A percentile compares a stretch with the other conserved stretches of the same genome.
phyloP scores from a whole-genome alignment of 2,888 invertebrate genomes.

The Limnephilus auricula region DNA sequence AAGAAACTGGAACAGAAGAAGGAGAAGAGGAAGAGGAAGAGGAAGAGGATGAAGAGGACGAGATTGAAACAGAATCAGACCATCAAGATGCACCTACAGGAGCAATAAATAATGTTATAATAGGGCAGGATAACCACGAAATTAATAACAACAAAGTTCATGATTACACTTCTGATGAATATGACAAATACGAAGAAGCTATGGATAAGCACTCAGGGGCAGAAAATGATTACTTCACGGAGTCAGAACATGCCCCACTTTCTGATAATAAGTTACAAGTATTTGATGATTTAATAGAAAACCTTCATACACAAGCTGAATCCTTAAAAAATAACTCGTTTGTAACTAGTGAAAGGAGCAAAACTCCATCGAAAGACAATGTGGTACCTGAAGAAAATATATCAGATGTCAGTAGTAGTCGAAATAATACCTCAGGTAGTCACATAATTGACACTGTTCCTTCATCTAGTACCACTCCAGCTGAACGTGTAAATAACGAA shows the following conservation, averaged over 20 bases:
- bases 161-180: constrained; percentile 58
- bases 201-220: constrained; percentile 71
- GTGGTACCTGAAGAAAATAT: not conserved
- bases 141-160: constrained; percentile 9
- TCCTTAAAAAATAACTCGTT: constrained; percentile 47
- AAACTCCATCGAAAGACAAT: not conserved
- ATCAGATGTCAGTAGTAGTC: not conserved
- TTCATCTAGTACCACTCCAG: not conserved
- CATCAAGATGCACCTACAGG: not conserved
- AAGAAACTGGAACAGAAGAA: constrained; percentile 69
- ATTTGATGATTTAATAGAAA: constrained; percentile 75
- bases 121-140: not conserved
- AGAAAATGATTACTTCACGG: constrained; percentile 36
- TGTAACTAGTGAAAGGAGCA: not conserved
- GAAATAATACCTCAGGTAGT: not conserved
- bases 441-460: not conserved
- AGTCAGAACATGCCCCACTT: constrained; percentile 24
- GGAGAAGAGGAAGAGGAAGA: constrained; percentile 68
- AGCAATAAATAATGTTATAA: not conserved
- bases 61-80: not conserved
- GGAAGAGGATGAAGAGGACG: constrained; percentile 50
- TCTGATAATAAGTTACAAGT: constrained; percentile 69
- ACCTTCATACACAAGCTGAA: constrained; percentile 62
- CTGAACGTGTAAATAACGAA: not conserved
- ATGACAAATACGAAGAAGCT: constrained; percentile 76